Base-by-base conservation (phyloP, 2,888 invertebrate genomes). In the Morpho achilles region DNA sequence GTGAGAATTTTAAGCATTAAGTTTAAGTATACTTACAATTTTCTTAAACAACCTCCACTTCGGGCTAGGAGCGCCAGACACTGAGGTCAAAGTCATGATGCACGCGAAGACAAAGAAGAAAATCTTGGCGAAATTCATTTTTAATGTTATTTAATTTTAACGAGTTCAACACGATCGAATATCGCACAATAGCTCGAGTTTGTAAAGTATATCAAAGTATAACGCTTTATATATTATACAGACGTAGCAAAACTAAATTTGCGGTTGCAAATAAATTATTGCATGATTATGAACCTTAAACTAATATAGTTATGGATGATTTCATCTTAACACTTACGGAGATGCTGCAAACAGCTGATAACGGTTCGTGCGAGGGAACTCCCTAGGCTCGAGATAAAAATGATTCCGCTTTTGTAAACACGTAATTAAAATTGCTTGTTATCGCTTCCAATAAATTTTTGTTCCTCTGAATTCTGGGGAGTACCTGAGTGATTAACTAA, bases 31-130 rank as follows among this genome's bases (percentile, higher is more conserved):
- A 77, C 78, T 82, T 69, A 83, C 83, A 71, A 83, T 67, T 74
- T 76, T 82, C 66, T 82, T 82, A 58, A 81, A 80, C 7, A 76
- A 57, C 53, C 76, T 82, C 80, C 80, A 80, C 60, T 69, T 69
- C 0, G 43, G 43, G n/a, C 43, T 43, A 6, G 82, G 81, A 7
- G 77, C 77, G 1, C 74, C 79, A 2, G 76, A 68, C 0, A 79
- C 80, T 6, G 72, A 57, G 22, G 67, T 67, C 58, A 81, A 50
- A 22, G 62, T 63, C 57, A 70, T 9, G 7, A 64, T n/a, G 41
- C 65, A 64, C 45, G 66, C 63, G 50, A 70, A 64, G 9, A 68
- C 56, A 48, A 67, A 64, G 46, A 69, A 65, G 44, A 70, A 66
- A 48, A 69, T 44, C 54, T 61, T 67, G 22, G 57, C 48, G 59